Base-by-base conservation (phyloP, 2,797 vertebrate species). In the Philypnodon macrostomus region DNA sequence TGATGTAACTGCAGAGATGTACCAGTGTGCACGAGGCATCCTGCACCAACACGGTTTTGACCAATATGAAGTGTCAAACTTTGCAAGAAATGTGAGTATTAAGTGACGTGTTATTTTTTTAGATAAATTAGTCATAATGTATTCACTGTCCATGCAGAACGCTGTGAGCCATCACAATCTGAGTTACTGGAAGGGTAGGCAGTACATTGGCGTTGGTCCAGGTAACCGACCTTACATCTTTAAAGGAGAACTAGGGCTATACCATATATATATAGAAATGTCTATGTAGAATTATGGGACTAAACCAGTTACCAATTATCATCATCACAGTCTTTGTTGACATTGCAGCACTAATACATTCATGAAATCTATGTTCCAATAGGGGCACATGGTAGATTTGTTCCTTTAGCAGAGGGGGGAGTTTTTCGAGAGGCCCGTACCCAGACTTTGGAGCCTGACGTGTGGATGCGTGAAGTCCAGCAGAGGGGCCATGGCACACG, bases 11-110 rank as follows among this genome's bases (percentile, higher is more conserved):
- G 91, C 94, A 0, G 85, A 89, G 4, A 96, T 98, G 95, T 98
- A 96, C 76, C 73, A 77, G 2, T 13, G 70, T 0, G 92, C 93
- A 8, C 71, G 88, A 4, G 13, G 14, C 1, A n/a, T 42, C 17
- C 87, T 98, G 4, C 73, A 48, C 5, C 76, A 85, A 0, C 69
- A 79, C 0, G 91, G 92, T 33, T 94, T 96, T 64, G 72, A 70
- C n/a, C 96, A 95, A 58, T 98, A 98, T 0, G 95, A 98, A 64
- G 93, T 98, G 65, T 98, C 96, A 1, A 98, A 94, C 84, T 98
- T 98, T 42, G 92, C 94, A 31, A 89, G 85, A 81, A 85, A 87
- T 26, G 95, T 97, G 72, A 88, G 92, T 80, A 3, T 23, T 6
- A 16, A 2, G 21, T 18, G 1, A 5, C 35, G 10, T 7, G 0